Conservation (phyloP, 2,797 vertebrate genomes). For the Orestias chungarensis region DNA sequence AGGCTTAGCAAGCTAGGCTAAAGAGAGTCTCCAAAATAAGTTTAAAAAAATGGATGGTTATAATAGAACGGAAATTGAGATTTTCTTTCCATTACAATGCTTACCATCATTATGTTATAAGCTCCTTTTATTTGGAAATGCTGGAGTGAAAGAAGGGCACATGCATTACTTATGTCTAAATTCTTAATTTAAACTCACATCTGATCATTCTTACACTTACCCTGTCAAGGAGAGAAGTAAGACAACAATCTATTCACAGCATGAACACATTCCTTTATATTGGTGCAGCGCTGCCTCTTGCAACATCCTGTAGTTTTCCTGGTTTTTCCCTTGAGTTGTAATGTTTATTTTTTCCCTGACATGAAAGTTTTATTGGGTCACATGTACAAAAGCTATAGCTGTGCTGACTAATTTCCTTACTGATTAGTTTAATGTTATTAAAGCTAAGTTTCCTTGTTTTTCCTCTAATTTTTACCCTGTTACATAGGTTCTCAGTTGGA, state of each 20-base stretch:
- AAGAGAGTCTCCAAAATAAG: neutral
- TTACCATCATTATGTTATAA: constrained; percentile 34
- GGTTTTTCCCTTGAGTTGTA: neutral
- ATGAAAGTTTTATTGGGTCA: neutral
- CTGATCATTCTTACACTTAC: neutral
- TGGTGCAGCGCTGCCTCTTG: neutral
- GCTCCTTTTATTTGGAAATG: constrained; percentile 3
- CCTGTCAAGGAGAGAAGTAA: neutral
- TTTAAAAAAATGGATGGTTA: neutral
- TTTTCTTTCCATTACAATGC: neutral
- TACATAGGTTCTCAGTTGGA: neutral
- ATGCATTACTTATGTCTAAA: neutral
- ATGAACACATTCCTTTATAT: constrained; percentile 22
- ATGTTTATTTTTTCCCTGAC: constrained; percentile 4
- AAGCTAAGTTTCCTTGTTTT: neutral
- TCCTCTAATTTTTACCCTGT: neutral
- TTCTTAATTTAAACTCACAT: neutral
- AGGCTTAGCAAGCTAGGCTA: neutral
- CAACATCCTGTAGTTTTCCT: constrained; percentile 6
- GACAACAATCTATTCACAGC: neutral
- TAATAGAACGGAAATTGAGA: neutral
- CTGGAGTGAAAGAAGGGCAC: constrained; percentile 1
- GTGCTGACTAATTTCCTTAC: neutral
- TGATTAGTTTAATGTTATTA: neutral
- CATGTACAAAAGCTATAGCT: neutral